A percentile compares a stretch with the other conserved stretches of the same genome.
Conservation (phyloP, 2,113 vertebrate species). For the Cryptotis parvus region DNA sequence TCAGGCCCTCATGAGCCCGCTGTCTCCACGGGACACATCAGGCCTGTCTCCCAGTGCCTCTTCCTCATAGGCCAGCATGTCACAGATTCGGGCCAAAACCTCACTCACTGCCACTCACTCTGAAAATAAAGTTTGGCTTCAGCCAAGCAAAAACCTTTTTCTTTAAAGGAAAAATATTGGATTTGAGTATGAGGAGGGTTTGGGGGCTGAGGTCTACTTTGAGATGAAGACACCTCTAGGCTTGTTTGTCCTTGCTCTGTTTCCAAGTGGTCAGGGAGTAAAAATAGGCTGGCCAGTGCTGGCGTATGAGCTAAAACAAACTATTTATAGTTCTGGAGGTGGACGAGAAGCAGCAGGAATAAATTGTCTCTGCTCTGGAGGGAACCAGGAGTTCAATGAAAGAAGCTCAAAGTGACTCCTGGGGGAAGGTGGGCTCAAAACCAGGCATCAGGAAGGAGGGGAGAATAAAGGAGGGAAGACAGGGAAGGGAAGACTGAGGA, state of each 20-base stretch:
- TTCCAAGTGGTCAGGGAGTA: constrained; percentile 42
- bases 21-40: background rate
- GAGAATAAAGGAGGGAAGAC: background rate
- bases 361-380: constrained; percentile 34
- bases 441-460: background rate
- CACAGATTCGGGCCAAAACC: background rate
- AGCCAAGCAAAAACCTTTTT: constrained; percentile 6
- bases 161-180: background rate
- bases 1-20: background rate
- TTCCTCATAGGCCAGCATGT: constrained; percentile 31
- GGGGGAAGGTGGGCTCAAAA: constrained; percentile 6
- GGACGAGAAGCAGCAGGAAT: constrained; percentile 1
- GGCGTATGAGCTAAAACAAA: constrained; percentile 20
- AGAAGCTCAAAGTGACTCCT: constrained; percentile 9
- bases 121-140: constrained; percentile 40
- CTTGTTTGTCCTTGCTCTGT: constrained; percentile 18
- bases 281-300: constrained; percentile 41
- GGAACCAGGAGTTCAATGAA: constrained; percentile 40
- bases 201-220: background rate
- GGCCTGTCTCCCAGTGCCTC: background rate
- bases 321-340: constrained; percentile 38
- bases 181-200: constrained; percentile 28
- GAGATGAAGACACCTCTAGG: background rate
- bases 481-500: background rate
- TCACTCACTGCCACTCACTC: background rate